phyloP scores from a whole-genome alignment of 1,140 invertebrate genomes.

The Camponotus pennsylvanicus region DNA sequence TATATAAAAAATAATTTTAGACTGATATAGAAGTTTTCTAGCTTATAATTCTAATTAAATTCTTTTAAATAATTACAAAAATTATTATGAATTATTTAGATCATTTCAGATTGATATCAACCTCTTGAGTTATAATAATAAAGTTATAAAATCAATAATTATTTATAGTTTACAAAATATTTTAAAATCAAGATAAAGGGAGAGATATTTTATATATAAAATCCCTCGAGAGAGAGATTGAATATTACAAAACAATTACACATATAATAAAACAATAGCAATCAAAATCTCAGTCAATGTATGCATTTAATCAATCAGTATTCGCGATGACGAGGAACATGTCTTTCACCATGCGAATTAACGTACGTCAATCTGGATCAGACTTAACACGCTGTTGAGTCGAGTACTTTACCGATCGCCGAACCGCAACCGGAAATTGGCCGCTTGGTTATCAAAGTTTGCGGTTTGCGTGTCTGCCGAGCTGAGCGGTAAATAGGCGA shows the following conservation, averaged over 20 bases:
- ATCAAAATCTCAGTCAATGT: not conserved
- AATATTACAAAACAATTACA: not conserved
- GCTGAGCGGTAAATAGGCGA: conserved; percentile 55
- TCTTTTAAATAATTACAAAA: too few relatives aligned
- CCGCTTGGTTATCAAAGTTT: conserved; percentile 86
- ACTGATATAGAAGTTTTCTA: not conserved
- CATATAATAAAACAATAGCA: not conserved
- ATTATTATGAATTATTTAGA: too few relatives aligned
- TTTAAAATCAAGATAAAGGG: too few relatives aligned
- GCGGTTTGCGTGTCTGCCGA: conserved; percentile 85
- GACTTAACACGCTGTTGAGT: conserved; percentile 77
- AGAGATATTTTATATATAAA: not conserved
- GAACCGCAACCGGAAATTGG: conserved; percentile 86
- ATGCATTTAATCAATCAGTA: conserved; percentile 56
- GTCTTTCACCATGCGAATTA: conserved; percentile 66
- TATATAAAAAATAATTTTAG: conserved; percentile 7
- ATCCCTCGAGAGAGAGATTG: not conserved
- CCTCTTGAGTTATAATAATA: too few relatives aligned
- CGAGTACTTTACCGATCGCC: conserved; percentile 78
- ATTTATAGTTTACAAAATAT: too few relatives aligned
- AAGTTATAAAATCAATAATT: too few relatives aligned
- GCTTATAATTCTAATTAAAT: not conserved
- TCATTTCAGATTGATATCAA: too few relatives aligned
- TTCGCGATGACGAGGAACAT: conserved; percentile 50
- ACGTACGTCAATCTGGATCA: conserved; percentile 71